Percentiles rank a stretch among this genome's conserved stretches.
phyloP scores from a whole-genome alignment of 2,797 vertebrate genomes.

The Enteromius viviparus region DNA sequence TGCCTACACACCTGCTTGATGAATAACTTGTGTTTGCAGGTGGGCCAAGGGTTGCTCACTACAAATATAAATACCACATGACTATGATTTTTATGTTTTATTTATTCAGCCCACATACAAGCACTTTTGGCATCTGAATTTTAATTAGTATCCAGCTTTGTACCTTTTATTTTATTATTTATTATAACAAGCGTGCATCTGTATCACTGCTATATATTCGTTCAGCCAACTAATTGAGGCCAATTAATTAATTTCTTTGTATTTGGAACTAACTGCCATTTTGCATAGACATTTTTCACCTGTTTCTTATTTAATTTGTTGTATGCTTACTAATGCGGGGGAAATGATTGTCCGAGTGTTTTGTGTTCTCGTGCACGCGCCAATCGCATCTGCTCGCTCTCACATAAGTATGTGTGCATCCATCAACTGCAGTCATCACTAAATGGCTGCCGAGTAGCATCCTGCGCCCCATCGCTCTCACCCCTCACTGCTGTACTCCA shows the following conservation, averaged over 20 bases:
- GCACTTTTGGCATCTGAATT: slow-evolving; percentile 19
- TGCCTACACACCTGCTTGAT: slow-evolving; percentile 32
- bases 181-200: not conserved
- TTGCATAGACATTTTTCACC: slow-evolving; percentile 25
- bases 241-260: not conserved
- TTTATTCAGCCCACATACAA: slow-evolving; percentile 31
- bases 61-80: slow-evolving; percentile 38
- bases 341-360: slow-evolving; percentile 15
- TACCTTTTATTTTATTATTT: not conserved
- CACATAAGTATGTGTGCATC: slow-evolving; percentile 61
- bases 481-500: slow-evolving; percentile 34
- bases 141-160: not conserved
- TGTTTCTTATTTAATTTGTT: not conserved
- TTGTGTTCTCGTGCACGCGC: slow-evolving; percentile 57
- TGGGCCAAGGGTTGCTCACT: slow-evolving; percentile 20
- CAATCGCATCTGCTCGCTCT: slow-evolving; percentile 60
- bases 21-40: slow-evolving; percentile 34
- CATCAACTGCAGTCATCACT: slow-evolving; percentile 30
- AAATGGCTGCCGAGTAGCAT: slow-evolving; percentile 40
- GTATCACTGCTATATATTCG: not conserved
- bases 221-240: not conserved
- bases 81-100: slow-evolving; percentile 6
- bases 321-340: slow-evolving; percentile 10
- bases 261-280: slow-evolving; percentile 11
- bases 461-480: slow-evolving; percentile 40